Base-by-base conservation (phyloP, 2,113 vertebrate species). In the Felis chaus region DNA sequence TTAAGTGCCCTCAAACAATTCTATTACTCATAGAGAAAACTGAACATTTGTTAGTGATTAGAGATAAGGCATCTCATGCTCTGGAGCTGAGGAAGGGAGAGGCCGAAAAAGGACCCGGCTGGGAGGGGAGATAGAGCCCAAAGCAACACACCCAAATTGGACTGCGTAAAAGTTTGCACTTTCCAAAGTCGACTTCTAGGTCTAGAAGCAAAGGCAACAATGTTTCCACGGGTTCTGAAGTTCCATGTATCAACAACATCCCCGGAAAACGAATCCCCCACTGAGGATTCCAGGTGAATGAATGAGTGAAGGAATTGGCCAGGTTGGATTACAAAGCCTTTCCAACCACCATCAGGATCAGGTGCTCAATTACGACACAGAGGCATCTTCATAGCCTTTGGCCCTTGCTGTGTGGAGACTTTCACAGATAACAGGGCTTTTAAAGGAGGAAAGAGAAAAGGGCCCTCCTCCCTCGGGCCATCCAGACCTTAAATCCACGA, bases 41-140 rank as follows among this genome's bases (percentile, higher is more conserved):
- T 27, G 97, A 96, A 97, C 94, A 96, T 98, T 97, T 97, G 97
- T 97, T 97, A 97, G 94, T 98, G 82, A 97, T 98, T 96, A 97
- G 53, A 96, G 97, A 98, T 98, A 98, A 97, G 87, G 33, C 91
- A 97, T 91, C 89, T 97, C 94, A 7, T 14, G 65, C 79, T 90
- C 82, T 73, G 94, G 80, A 69, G 45, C 91, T 84, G 48, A 84
- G 83, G 92, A 63, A 96, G 90, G 88, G 97, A 95, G 97, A 96
- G 95, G 94, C 95, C 74, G 25, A 39, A 55, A 92, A 84, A 87
- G 73, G 83, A 95, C 92, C 97, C 50, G 69, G 57, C 92, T 89
- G 91, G 61, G 66, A 96, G 36, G 50, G 84, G 76, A 97, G 98
- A 97, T 93, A 96, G 48, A 92, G 89, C 48, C 81, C 36, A 63